Percentiles rank a stretch among this genome's conserved stretches.
Evolutionary conservation across 2,797 vertebrate species (phyloP).

Genomic region (Gymnopithys bicolor): DNA sequence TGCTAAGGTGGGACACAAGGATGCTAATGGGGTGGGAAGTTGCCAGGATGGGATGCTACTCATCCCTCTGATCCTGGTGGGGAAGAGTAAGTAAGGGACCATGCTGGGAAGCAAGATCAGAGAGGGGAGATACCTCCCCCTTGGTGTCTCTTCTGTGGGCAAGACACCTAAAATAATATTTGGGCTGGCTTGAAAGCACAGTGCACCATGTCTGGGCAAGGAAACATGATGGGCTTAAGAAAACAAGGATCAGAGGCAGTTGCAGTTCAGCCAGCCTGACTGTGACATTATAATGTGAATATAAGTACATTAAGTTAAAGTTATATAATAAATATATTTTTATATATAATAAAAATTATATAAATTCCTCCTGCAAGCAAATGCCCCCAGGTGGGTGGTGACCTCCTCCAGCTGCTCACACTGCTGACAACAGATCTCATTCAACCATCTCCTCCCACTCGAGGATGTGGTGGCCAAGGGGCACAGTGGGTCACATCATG

Average conservation of each 20-base stretch:
- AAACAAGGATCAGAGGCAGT: background rate
- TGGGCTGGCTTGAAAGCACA: background rate
- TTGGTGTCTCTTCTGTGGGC: background rate
- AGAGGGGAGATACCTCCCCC: background rate
- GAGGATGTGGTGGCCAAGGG: rapidly evolving
- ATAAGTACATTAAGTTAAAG: background rate
- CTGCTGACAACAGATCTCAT: background rate
- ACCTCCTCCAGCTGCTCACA: background rate
- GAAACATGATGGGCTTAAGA: background rate
- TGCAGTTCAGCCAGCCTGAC: background rate
- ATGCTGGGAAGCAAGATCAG: background rate
- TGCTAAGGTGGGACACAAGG: background rate
- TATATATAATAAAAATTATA: rapidly evolving
- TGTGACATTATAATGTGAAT: background rate
- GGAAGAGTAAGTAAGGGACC: background rate
- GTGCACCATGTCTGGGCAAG: rapidly evolving
- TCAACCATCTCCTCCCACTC: background rate
- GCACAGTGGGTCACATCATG: rapidly evolving
- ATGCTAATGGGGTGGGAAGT: background rate
- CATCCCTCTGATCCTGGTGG: background rate
- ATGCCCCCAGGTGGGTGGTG: background rate
- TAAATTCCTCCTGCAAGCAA: background rate
- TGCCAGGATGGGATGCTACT: background rate
- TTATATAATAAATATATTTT: background rate
- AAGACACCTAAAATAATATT: constrained; percentile 56